phyloP scores from a whole-genome alignment of 2,113 vertebrate species.

The Crotalus helleri region DNA sequence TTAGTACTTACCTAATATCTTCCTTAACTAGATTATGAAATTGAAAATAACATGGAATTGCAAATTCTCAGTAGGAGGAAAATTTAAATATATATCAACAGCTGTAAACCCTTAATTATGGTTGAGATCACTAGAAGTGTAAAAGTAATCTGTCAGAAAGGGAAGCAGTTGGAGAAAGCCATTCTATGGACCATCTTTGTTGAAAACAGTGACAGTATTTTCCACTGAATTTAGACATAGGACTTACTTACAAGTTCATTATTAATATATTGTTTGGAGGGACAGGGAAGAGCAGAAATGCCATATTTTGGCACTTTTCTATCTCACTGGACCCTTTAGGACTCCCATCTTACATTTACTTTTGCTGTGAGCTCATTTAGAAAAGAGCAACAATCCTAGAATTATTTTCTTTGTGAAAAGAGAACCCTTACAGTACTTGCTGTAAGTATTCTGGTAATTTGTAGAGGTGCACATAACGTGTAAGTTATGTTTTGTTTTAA shows the following conservation, averaged over 20 bases:
- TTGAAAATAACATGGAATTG: background rate
- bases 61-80: background rate
- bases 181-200: background rate
- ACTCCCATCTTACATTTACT: background rate
- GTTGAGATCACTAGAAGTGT: background rate
- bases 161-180: background rate
- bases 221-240: background rate
- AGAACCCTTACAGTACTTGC: background rate
- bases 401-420: background rate
- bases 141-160: background rate
- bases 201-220: background rate
- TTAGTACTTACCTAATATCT: background rate
- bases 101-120: background rate
- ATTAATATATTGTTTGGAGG: background rate
- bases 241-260: background rate
- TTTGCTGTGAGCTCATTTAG: background rate
- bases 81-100: background rate
- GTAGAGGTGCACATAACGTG: background rate
- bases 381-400: background rate
- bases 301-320: background rate
- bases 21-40: background rate
- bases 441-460: background rate
- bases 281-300: background rate
- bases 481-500: background rate
- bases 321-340: constrained; percentile 13